phyloP scores from a whole-genome alignment of 2,797 vertebrate species.

The Pseudotriccus pelzelni region DNA sequence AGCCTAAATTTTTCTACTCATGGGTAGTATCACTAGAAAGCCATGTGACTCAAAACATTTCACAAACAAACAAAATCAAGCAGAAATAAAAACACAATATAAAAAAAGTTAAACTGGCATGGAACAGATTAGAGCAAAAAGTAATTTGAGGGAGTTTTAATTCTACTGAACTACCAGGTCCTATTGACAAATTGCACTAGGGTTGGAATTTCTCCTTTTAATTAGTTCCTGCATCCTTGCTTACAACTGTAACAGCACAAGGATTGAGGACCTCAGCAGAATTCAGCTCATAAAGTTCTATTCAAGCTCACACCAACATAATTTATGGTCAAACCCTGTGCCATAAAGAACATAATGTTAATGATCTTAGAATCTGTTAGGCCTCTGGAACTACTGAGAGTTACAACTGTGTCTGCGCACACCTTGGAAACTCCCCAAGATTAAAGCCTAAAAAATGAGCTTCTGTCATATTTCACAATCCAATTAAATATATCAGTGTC shows the following conservation, averaged over 20 bases:
- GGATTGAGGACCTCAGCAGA: constrained; percentile 26
- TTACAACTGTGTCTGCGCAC: constrained; percentile 21
- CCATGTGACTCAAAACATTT: neutral
- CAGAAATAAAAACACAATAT: neutral
- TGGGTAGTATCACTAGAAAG: neutral
- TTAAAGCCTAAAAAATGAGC: constrained; percentile 43
- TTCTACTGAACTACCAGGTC: neutral
- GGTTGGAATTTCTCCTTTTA: neutral
- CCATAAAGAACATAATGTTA: constrained; percentile 53
- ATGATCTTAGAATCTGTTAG: constrained; percentile 43
- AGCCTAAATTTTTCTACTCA: constrained; percentile 17
- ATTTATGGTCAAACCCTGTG: constrained; percentile 37
- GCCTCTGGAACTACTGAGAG: constrained; percentile 41
- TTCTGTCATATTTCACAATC: constrained; percentile 21
- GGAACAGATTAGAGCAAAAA: neutral
- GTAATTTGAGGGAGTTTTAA: constrained; percentile 19
- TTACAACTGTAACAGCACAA: constrained; percentile 9
- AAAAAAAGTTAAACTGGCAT: neutral
- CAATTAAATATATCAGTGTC: constrained; percentile 15
- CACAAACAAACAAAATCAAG: neutral
- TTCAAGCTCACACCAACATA: constrained; percentile 14
- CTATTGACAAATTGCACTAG: neutral
- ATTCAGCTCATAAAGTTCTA: constrained; percentile 47
- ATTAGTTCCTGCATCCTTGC: constrained; percentile 29
- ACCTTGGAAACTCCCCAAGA: constrained; percentile 33